phyloP scores from a whole-genome alignment of 2,113 vertebrate genomes.

The Catagonus wagneri region DNA sequence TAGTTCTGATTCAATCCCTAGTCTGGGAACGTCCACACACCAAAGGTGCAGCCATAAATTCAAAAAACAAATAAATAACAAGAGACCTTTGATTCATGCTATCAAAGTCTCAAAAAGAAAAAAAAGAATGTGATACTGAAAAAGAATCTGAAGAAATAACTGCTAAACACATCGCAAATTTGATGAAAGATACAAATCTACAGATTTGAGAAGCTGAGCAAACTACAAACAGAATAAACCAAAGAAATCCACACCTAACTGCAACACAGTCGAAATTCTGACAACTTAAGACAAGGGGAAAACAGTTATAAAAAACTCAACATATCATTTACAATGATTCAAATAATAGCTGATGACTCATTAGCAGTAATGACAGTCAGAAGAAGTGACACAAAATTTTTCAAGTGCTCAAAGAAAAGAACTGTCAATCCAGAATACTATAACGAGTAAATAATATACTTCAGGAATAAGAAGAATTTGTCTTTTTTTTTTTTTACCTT shows the following conservation, averaged over 20 bases:
- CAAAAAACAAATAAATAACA: background rate
- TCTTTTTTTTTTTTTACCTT: no score
- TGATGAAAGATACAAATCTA: constrained; percentile 4
- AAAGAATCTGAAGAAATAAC: constrained; percentile 24
- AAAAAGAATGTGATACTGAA: background rate
- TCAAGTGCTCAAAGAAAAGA: background rate
- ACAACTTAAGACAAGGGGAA: background rate
- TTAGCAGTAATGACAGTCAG: background rate
- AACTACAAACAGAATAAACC: background rate
- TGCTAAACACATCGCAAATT: background rate
- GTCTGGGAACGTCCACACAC: no score
- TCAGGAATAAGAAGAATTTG: background rate
- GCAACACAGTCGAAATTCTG: background rate
- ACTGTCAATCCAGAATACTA: background rate
- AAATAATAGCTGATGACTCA: background rate
- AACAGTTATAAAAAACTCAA: background rate
- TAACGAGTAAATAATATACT: background rate
- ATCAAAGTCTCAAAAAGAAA: background rate
- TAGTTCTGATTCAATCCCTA: no score
- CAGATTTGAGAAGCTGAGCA: background rate
- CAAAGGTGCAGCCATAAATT: no score
- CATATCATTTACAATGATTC: background rate
- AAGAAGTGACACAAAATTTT: background rate
- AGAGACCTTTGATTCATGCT: background rate
- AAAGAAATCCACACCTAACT: background rate